These are phyloP conservation scores for Scrobipalpa atriplicella DNA, from an alignment of 2,888 invertebrate genomes.

Conservation along the genomic window DNA sequence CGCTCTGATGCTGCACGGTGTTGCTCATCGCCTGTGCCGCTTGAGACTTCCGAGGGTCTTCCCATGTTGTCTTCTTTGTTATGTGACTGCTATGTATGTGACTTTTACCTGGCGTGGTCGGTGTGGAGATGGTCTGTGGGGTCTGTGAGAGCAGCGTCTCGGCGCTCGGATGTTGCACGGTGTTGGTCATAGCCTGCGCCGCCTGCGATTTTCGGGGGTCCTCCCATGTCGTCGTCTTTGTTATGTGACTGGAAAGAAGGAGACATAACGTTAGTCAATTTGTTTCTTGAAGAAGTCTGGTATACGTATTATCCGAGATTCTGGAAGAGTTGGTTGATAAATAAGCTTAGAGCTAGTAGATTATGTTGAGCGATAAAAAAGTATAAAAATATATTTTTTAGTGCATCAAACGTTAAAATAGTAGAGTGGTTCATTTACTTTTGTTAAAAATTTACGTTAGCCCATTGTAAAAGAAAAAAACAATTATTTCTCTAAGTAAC, in stretches of 20 bases:
- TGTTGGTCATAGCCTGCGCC: conserved; percentile 80
- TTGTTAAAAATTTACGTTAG: no score
- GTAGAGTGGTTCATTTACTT: no score
- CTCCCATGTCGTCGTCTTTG: conserved; percentile 95
- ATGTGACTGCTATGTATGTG: no score
- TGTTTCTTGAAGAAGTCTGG: no score
- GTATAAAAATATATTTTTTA: no score
- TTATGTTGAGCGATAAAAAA: no score
- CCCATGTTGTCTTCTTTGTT: conserved; percentile 95
- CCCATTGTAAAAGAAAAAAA: no score
- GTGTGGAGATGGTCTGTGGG: conserved; percentile 62
- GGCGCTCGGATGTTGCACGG: conserved; percentile 79
- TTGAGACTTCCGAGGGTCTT: conserved; percentile 93
- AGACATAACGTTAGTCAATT: conserved; percentile 21
- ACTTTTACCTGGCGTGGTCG: conserved; percentile 69
- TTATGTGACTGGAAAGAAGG: conserved; percentile 87
- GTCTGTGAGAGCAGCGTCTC: conserved; percentile 74
- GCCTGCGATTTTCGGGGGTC: conserved; percentile 93
- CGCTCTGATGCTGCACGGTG: conserved; percentile 79
- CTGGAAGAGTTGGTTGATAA: no score
- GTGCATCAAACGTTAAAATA: no score
- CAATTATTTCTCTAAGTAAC: no score
- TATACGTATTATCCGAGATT: no score
- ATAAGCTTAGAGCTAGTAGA: no score
- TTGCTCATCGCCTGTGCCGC: conserved; percentile 84